Percentiles rank a stretch among this genome's conserved stretches.
Conservation (phyloP, 2,888 invertebrate species). For the Bellardia bayeri region DNA sequence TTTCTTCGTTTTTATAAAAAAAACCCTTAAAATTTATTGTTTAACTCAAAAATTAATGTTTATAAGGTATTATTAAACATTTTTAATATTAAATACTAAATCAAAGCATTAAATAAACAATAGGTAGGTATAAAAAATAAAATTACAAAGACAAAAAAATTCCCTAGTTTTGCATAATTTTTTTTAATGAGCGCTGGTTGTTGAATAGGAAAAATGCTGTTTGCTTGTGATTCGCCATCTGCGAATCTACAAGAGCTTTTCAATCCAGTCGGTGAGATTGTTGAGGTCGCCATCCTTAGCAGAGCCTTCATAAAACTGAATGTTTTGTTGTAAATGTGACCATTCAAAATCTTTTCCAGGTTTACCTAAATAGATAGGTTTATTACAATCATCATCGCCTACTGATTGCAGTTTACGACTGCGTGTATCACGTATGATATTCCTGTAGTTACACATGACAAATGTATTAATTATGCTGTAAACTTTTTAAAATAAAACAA, state of each 20-base stretch:
- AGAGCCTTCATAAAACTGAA: conserved; percentile 89
- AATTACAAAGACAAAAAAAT: neutral
- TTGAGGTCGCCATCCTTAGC: conserved; percentile 87
- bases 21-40: conserved; percentile 62
- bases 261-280: conserved; percentile 90
- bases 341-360: conserved; percentile 93
- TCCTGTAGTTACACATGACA: conserved; percentile 85
- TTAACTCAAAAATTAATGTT: conserved; percentile 36
- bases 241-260: conserved; percentile 83
- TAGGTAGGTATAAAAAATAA: conserved; percentile 7
- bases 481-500: too few species aligned
- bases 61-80: conserved; percentile 29
- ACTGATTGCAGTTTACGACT: conserved; percentile 90
- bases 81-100: conserved; percentile 50
- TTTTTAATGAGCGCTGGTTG: conserved; percentile 7
- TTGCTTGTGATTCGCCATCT: neutral
- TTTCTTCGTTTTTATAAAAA: conserved; percentile 31
- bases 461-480: too few species aligned
- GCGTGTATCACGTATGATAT: conserved; percentile 93
- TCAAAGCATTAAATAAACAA: conserved; percentile 32
- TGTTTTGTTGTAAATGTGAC: conserved; percentile 88
- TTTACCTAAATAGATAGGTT: conserved; percentile 88
- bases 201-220: conserved; percentile 40
- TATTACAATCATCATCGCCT: conserved; percentile 87
- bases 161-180: conserved; percentile 24